Conservation (phyloP, 2,888 invertebrate genomes). For the Thecophora atra region DNA sequence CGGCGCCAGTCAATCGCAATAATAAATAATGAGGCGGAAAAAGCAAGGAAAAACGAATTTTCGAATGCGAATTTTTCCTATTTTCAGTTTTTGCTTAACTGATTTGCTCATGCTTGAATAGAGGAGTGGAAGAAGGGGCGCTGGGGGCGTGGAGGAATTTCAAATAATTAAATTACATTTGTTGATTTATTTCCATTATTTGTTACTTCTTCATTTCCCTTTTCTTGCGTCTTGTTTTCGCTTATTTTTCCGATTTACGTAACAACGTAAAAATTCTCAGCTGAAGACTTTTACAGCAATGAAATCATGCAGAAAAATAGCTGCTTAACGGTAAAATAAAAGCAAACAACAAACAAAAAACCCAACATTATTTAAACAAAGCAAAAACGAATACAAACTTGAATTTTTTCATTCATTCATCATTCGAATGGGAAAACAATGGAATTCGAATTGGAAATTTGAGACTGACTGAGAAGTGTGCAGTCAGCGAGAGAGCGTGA, state of each 20-base stretch:
- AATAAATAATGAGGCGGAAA: conserved; percentile 21
- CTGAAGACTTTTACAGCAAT: conserved; percentile 4
- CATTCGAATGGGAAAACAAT: neutral
- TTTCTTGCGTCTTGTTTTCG: too few relatives aligned
- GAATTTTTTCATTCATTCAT: neutral
- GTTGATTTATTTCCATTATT: too few relatives aligned
- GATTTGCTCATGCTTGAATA: too few relatives aligned
- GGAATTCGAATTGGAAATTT: neutral
- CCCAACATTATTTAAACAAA: neutral
- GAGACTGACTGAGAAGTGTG: too few relatives aligned
- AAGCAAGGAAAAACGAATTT: neutral
- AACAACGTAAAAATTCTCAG: too few relatives aligned
- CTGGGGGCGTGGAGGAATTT: too few relatives aligned
- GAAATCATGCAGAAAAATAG: conserved; percentile 34
- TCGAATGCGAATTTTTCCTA: conserved; percentile 26
- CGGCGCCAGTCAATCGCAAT: conserved; percentile 46
- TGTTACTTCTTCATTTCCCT: too few relatives aligned
- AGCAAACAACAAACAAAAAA: conserved; percentile 7
- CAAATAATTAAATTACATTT: too few relatives aligned
- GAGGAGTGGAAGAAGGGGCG: too few relatives aligned
- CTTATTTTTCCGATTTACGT: too few relatives aligned
- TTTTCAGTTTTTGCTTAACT: too few relatives aligned
- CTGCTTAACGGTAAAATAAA: conserved; percentile 22
- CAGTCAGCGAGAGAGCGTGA: too few relatives aligned
- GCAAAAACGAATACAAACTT: neutral